Percentiles rank a stretch among this genome's conserved stretches.
Evolutionary conservation across 1,140 invertebrate genomes (phyloP).

Genomic region (Lanistes nyassanus): DNA sequence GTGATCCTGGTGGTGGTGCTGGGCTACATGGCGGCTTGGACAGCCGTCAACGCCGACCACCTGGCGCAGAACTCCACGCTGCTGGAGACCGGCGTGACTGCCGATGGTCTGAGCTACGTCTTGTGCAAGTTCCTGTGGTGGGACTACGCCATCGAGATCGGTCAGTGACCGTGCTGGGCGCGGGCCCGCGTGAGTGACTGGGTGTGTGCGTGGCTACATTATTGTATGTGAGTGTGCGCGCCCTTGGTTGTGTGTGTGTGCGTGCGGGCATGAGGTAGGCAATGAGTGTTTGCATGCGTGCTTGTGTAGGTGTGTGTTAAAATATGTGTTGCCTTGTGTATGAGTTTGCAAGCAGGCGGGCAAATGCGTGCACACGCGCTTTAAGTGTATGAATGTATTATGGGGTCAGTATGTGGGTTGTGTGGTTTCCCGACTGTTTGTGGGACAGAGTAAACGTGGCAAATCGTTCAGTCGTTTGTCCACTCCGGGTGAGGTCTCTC

Average conservation of each 20-base stretch:
- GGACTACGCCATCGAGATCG: conserved; percentile 87
- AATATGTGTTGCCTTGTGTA: background rate
- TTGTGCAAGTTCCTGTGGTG: conserved; percentile 84
- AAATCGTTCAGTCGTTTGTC: too few species aligned
- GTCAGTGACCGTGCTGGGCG: conserved; percentile 60
- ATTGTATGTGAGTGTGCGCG: conserved; percentile 66
- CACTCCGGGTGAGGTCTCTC: background rate
- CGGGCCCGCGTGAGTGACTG: too few species aligned
- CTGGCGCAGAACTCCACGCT: conserved; percentile 52
- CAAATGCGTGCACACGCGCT: too few species aligned
- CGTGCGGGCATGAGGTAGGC: background rate
- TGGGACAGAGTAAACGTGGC: too few species aligned
- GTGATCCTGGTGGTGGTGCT: conserved; percentile 81
- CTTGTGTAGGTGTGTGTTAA: background rate
- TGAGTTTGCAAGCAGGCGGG: too few species aligned
- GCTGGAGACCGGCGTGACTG: conserved; percentile 66
- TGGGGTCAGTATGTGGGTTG: too few species aligned
- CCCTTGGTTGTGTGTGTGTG: conserved; percentile 66
- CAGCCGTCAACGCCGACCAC: conserved; percentile 72
- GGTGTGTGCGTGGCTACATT: too few species aligned
- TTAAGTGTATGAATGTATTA: too few species aligned
- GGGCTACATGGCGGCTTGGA: conserved; percentile 88
- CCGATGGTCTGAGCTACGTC: conserved; percentile 69
- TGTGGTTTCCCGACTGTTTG: too few species aligned
- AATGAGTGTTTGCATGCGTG: background rate